Evolutionary conservation across 2,113 vertebrate species (phyloP).

Genomic region (Ictidomys tridecemlineatus): DNA sequence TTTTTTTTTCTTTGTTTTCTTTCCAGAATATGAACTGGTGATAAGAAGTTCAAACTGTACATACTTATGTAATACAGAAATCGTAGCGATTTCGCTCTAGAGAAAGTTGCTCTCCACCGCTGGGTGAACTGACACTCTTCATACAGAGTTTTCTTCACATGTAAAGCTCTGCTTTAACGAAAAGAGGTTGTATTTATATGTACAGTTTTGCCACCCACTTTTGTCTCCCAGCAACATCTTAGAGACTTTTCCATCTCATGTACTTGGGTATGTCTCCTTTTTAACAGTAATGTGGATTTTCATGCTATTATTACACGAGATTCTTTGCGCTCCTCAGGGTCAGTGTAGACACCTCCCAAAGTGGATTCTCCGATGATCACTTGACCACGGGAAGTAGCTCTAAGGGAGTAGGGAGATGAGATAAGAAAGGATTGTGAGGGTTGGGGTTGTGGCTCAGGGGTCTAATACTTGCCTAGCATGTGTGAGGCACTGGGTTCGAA

Average conservation of each 20-base stretch:
- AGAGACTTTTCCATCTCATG: background rate
- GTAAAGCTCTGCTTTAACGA: background rate
- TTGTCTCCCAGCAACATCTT: constrained; percentile 62
- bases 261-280: background rate
- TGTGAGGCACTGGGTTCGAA: too few species aligned
- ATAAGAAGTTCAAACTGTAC: background rate
- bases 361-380: background rate
- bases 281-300: background rate
- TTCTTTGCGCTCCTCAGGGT: background rate
- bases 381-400: background rate
- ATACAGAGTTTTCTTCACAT: background rate
- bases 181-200: constrained; percentile 6
- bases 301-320: background rate
- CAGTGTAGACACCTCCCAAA: background rate
- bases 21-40: constrained; percentile 41
- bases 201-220: background rate
- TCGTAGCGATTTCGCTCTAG: background rate
- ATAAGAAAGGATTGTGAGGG: too few species aligned
- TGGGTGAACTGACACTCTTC: background rate
- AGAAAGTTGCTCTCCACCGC: background rate
- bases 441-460: too few species aligned
- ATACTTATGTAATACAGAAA: background rate
- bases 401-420: background rate
- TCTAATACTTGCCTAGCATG: too few species aligned
- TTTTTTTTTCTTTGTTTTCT: constrained; percentile 35